Percentiles rank a stretch among this genome's conserved stretches.
These are phyloP conservation scores for Phylloscopus collybita DNA, from an alignment of 2,797 vertebrate genomes.

Conservation along the genomic window DNA sequence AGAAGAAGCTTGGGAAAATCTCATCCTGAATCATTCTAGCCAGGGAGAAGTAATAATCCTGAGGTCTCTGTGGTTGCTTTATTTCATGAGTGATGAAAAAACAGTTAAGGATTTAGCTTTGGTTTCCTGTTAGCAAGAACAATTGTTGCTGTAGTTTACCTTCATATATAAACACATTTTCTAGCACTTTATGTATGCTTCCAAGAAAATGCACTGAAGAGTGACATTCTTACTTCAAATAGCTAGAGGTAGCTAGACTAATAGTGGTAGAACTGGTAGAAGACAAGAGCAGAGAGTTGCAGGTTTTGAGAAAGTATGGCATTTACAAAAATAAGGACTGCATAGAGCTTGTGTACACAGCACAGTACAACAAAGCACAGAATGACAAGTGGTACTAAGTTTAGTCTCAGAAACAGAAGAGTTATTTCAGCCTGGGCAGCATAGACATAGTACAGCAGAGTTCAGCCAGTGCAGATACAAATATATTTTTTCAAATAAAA, in stretches of 20 bases:
- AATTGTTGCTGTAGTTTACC: background rate
- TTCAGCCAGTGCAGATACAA: background rate
- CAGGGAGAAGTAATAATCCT: background rate
- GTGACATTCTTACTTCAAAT: background rate
- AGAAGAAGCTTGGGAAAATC: background rate
- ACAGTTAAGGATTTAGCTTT: background rate
- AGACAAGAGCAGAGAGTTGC: background rate
- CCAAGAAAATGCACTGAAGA: background rate
- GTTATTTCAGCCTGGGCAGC: background rate
- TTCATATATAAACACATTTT: background rate
- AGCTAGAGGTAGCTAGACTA: background rate
- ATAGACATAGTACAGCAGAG: background rate
- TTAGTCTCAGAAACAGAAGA: background rate
- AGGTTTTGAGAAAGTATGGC: background rate
- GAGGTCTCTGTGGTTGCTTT: background rate
- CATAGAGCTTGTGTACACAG: background rate
- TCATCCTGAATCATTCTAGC: background rate
- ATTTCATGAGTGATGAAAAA: background rate
- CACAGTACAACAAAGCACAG: fast-evolving
- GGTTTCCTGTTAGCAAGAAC: background rate
- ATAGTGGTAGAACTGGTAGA: background rate
- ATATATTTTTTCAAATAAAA: background rate
- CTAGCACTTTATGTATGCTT: fast-evolving
- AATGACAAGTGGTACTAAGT: background rate
- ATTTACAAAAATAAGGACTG: background rate